Evolutionary conservation across 1,140 invertebrate species (phyloP).

Genomic region (Drosophila repleta): DNA sequence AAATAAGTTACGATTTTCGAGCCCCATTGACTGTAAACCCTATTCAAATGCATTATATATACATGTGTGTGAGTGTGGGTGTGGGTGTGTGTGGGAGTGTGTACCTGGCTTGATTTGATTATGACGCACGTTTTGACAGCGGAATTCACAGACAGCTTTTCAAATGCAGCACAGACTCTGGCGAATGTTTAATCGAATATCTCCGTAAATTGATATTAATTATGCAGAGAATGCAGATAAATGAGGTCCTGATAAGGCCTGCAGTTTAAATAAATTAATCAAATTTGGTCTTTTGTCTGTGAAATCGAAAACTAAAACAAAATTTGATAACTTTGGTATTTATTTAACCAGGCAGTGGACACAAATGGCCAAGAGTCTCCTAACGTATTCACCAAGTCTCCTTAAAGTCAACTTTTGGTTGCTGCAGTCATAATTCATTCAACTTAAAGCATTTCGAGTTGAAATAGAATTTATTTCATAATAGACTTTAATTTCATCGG

Average conservation of each 20-base stretch:
- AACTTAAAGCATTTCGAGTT: too few species aligned
- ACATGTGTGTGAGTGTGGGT: background rate
- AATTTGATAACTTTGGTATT: too few species aligned
- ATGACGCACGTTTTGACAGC: conserved; percentile 15
- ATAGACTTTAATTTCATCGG: too few species aligned
- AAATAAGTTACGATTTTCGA: conserved; percentile 64
- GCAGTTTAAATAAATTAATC: background rate
- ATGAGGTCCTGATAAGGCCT: background rate
- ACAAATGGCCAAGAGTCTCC: too few species aligned
- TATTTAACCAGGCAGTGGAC: too few species aligned
- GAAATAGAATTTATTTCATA: too few species aligned
- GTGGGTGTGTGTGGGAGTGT: conserved; percentile 10
- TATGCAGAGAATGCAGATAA: background rate
- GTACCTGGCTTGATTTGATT: conserved; percentile 60
- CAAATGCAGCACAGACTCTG: conserved; percentile 8
- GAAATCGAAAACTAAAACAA: too few species aligned
- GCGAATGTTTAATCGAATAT: conserved; percentile 22
- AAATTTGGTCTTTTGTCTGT: too few species aligned
- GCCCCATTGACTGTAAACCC: conserved; percentile 28
- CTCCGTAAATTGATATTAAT: conserved; percentile 8
- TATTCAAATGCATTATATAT: conserved; percentile 16
- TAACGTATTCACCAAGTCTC: too few species aligned
- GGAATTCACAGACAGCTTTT: conserved; percentile 21
- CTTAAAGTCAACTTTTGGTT: too few species aligned
- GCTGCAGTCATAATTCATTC: too few species aligned